Conservation (phyloP, 2,113 vertebrate species). For the Syrmaticus mikado region DNA sequence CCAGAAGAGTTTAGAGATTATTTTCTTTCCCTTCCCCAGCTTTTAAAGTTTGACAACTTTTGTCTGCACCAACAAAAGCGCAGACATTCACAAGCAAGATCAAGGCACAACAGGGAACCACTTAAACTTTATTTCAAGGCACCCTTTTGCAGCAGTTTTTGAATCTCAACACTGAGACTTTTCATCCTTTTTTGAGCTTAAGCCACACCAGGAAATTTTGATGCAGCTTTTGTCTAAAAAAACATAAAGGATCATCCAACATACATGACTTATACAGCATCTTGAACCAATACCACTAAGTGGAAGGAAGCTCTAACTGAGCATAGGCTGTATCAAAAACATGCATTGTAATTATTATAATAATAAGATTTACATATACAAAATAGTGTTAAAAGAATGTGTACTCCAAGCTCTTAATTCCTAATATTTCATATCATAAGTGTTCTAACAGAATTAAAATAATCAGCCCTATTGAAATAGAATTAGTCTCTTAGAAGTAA, state of each 20-base stretch:
- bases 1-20: background rate
- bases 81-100: slow-evolving; percentile 10
- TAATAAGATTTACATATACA: background rate
- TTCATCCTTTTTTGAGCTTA: background rate
- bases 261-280: background rate
- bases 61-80: slow-evolving; percentile 12
- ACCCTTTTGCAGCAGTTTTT: background rate
- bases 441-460: background rate
- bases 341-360: background rate
- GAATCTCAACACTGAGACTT: background rate
- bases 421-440: background rate
- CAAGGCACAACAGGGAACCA: slow-evolving; percentile 17
- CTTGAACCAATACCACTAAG: background rate
- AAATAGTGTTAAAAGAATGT: background rate
- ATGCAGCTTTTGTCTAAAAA: background rate
- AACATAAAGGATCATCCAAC: background rate
- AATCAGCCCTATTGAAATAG: background rate
- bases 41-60: slow-evolving; percentile 14
- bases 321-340: background rate
- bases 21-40: background rate
- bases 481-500: background rate
- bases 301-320: background rate
- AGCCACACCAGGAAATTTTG: background rate
- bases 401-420: background rate
- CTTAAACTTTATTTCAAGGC: background rate